phyloP scores from a whole-genome alignment of 2,113 vertebrate species.

The Panurus biarmicus region DNA sequence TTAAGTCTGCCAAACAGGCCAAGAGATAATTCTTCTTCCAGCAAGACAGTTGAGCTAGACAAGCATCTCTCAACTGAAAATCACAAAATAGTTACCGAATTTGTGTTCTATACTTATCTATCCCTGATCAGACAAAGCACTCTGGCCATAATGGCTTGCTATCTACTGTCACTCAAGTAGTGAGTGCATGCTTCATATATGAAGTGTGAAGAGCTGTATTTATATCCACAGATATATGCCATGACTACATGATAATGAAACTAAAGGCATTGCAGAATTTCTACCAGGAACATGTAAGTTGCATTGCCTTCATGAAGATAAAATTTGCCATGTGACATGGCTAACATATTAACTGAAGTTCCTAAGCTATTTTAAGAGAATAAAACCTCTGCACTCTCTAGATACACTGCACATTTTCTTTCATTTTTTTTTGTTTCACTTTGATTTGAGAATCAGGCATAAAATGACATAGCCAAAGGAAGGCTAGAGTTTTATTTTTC shows the following conservation, averaged over 20 bases:
- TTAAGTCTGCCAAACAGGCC: background rate
- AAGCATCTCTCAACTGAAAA: background rate
- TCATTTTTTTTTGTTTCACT: background rate
- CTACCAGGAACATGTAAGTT: background rate
- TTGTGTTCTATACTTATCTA: background rate
- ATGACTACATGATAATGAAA: background rate
- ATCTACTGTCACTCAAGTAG: background rate
- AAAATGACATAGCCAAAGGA: background rate
- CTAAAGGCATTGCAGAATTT: constrained; percentile 5
- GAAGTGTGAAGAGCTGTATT: background rate
- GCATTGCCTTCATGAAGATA: background rate
- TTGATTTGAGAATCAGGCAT: background rate
- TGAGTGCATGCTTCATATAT: no score
- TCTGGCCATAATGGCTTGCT: background rate
- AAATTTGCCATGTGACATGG: background rate
- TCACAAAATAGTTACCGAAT: background rate
- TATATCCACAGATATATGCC: background rate
- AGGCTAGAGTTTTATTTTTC: background rate
- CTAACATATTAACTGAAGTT: background rate
- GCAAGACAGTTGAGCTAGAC: background rate
- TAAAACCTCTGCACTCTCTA: background rate
- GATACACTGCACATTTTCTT: background rate
- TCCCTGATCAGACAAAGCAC: background rate
- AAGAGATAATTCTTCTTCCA: background rate
- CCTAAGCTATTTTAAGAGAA: background rate